Base-by-base conservation (phyloP, 2,888 invertebrate species). In the Sesia bembeciformis region DNA sequence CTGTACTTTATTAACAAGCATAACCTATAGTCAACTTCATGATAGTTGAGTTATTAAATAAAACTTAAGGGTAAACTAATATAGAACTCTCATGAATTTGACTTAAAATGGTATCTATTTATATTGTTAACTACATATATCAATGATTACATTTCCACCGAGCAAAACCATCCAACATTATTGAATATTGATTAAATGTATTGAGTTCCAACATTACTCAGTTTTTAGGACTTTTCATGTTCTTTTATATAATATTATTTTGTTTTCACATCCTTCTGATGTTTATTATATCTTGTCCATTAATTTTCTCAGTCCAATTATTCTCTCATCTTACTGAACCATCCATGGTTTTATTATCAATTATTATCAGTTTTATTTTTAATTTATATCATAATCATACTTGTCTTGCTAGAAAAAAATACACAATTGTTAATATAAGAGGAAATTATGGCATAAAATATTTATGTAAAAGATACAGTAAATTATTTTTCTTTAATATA, bases 111-210 rank as follows among this genome's bases (percentile, higher is more conserved):
- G 63, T 66, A 67, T 65, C 62, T 62, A 58, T 62, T 62, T 59
- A 72, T 65, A 76, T 76, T 78, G 76, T 73, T 68, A 82, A 85
- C 83, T 85, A 77, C 81, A 76, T 80, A 77, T 81, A 76, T 80
- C 76, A 79, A 78, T 82, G 87, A 85, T 88, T 88, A 87, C 88
- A 86, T 88, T 87, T 85, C 87, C 83, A 87, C 87, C 85, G 77
- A 75, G 79, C 72, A 75, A 69, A 71, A 51, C 43, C 41, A n/a
- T 42, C 5, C 7, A 6, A 42, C 42, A 42, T 42, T 42, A 5
- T 42, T 42, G 42, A 42, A 6, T 50, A 8, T 50, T 68, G 69
- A 72, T 70, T 76, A 74, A 75, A 75, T 67, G 69, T 69, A 68
- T 59, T 62, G 52, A 64, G 71, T 72, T 70, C 72, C 76, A 78